Conservation (phyloP, 2,888 invertebrate species). For the Andrena praecox region DNA sequence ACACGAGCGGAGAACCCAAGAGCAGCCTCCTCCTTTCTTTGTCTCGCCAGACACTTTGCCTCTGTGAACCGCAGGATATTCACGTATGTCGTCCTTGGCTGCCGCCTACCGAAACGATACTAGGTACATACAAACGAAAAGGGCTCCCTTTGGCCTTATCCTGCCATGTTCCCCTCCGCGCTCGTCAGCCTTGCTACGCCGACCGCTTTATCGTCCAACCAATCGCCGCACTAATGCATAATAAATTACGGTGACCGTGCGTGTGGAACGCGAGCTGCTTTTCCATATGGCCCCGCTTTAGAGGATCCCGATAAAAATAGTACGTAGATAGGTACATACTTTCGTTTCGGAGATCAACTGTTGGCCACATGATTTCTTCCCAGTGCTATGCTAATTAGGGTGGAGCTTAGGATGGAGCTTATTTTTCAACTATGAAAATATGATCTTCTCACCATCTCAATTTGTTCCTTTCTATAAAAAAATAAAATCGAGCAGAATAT, state of each 20-base stretch:
- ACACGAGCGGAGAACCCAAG: neutral
- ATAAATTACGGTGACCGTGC: constrained; percentile 5
- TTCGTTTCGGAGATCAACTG: constrained; percentile 23
- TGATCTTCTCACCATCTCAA: too few relatives aligned
- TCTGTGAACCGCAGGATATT: neutral
- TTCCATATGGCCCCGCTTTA: neutral
- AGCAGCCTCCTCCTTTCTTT: neutral
- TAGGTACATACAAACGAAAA: too few relatives aligned
- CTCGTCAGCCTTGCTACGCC: neutral
- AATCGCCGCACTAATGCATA: constrained; percentile 17
- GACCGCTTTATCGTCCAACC: constrained; percentile 5
- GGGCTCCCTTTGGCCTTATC: neutral
- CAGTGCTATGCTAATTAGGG: constrained; percentile 70
- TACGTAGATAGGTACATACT: too few relatives aligned
- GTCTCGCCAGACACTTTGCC: neutral
- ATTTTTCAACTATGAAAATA: too few relatives aligned
- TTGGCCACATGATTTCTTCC: constrained; percentile 72
- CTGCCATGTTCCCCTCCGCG: neutral
- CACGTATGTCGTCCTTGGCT: neutral
- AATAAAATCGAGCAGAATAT: too few relatives aligned
- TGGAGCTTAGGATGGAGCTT: too few relatives aligned
- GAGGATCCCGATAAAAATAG: constrained; percentile 37
- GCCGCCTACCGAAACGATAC: neutral
- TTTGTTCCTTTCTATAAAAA: too few relatives aligned
- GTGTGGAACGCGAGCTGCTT: neutral